Conservation (phyloP, 2,113 vertebrate species). For the Cnemophilus loriae region DNA sequence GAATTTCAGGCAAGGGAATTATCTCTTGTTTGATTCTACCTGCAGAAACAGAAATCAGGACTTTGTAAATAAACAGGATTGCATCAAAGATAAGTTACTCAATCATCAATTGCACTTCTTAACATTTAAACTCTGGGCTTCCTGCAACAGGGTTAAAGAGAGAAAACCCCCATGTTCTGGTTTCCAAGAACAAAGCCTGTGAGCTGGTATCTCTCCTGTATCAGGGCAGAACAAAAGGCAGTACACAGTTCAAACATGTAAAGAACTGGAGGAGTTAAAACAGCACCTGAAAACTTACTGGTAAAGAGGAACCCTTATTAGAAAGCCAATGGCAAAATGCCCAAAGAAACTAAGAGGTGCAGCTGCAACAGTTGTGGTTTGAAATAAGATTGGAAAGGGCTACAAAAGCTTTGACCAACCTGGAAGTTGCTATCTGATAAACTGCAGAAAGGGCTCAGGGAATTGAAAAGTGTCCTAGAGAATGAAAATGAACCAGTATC, state of each 20-base stretch:
- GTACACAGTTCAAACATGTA: slow-evolving; percentile 10
- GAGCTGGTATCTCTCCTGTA: slow-evolving; percentile 19
- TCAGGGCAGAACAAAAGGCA: slow-evolving; percentile 38
- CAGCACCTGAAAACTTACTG: slow-evolving; percentile 9
- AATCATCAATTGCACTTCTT: slow-evolving; percentile 27
- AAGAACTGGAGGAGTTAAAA: slow-evolving; percentile 50
- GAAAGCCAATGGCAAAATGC: slow-evolving; percentile 42
- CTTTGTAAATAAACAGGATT: slow-evolving; percentile 58
- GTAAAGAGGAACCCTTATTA: slow-evolving; percentile 8
- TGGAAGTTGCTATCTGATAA: slow-evolving; percentile 39
- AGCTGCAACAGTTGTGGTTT: slow-evolving; percentile 34
- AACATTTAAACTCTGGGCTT: neutral
- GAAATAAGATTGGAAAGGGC: neutral
- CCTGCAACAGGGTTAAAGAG: neutral
- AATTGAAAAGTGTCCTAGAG: neutral
- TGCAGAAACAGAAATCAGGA: slow-evolving; percentile 34
- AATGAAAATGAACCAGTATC: slow-evolving; percentile 13
- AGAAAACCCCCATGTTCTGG: neutral
- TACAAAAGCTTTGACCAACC: slow-evolving; percentile 41
- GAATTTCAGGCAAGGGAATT: slow-evolving; percentile 11
- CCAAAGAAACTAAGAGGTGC: neutral
- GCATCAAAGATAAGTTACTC: slow-evolving; percentile 45
- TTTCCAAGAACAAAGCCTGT: slow-evolving; percentile 25
- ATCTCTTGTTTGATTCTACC: slow-evolving; percentile 22
- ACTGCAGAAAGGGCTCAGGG: slow-evolving; percentile 1